Conservation (phyloP, 1,140 invertebrate genomes). For the Lanistes nyassanus region DNA sequence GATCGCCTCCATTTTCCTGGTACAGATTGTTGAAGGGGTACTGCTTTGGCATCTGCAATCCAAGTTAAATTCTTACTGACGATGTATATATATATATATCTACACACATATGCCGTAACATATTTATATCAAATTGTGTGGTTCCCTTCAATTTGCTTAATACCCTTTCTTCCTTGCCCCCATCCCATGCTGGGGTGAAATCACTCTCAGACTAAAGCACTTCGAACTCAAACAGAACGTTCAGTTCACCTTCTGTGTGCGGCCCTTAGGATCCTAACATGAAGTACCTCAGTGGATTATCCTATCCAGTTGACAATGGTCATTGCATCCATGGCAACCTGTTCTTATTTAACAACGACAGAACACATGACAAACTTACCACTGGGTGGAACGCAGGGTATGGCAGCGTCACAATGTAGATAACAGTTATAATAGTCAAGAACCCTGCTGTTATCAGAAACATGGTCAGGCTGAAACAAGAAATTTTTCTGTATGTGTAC, state of each 20-base stretch:
- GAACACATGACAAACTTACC: constrained; percentile 32
- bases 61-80: constrained; percentile 2
- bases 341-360: too few relatives aligned
- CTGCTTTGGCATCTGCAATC: constrained; percentile 43
- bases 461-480: constrained; percentile 31
- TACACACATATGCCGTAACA: too few relatives aligned
- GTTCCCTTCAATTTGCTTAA: neutral
- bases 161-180: neutral
- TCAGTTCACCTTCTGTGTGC: too few relatives aligned
- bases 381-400: constrained; percentile 39
- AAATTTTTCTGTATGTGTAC: neutral
- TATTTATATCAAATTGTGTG: neutral
- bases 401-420: constrained; percentile 30
- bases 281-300: too few relatives aligned
- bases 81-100: neutral
- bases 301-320: neutral
- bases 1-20: constrained; percentile 37
- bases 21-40: constrained; percentile 40
- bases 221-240: too few relatives aligned
- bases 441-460: constrained; percentile 24
- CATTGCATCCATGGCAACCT: too few relatives aligned
- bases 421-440: constrained; percentile 15
- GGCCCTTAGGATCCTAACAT: too few relatives aligned
- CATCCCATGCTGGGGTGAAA: too few relatives aligned
- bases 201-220: too few relatives aligned